Conservation (phyloP, 2,888 invertebrate genomes). For the Mantis religiosa region DNA sequence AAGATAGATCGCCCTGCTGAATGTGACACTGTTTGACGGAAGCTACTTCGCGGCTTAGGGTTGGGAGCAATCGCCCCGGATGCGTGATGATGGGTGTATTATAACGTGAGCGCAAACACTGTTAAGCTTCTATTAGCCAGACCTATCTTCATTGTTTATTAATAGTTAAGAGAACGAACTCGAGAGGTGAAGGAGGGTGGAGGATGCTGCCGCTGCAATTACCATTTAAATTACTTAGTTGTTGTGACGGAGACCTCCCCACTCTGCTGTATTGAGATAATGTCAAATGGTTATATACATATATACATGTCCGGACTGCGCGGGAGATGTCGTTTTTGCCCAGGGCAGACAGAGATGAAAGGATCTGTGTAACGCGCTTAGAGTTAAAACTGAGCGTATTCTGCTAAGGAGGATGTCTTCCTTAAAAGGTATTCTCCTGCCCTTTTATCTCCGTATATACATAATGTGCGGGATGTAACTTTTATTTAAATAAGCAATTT, state of each 20-base stretch:
- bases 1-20: neutral
- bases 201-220: slow-evolving; percentile 10
- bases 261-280: slow-evolving; percentile 24
- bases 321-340: neutral
- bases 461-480: too few relatives aligned
- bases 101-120: slow-evolving; percentile 12
- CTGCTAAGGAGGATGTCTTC: neutral
- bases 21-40: neutral
- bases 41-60: neutral
- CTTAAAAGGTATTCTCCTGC: too few relatives aligned
- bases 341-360: neutral
- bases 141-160: slow-evolving; percentile 21
- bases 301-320: neutral
- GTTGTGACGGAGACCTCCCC: neutral
- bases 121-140: slow-evolving; percentile 20
- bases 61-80: neutral
- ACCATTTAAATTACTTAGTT: slow-evolving; percentile 30
- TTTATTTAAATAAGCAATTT: too few relatives aligned
- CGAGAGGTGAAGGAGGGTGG: too few relatives aligned
- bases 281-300: slow-evolving; percentile 16
- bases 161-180: slow-evolving; percentile 4
- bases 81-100: slow-evolving; percentile 10
- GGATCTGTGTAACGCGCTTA: neutral
- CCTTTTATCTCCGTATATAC: too few relatives aligned
- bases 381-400: neutral